Evolutionary conservation across 2,113 vertebrate genomes (phyloP).

Genomic region (Pedionomus torquatus): DNA sequence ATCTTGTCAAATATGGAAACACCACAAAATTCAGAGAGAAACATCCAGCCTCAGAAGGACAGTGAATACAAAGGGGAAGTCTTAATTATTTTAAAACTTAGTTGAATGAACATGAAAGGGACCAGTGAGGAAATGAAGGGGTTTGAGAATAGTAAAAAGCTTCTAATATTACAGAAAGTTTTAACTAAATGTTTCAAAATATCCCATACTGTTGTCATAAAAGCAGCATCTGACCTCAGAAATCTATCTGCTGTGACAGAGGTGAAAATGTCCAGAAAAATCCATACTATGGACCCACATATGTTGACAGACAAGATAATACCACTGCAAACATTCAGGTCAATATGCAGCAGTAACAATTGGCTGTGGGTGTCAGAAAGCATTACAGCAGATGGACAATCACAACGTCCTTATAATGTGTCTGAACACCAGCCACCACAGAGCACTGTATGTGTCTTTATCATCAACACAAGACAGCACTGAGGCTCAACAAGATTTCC

Average conservation of each 20-base stretch:
- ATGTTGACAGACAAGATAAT: background rate
- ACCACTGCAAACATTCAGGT: background rate
- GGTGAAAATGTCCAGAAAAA: background rate
- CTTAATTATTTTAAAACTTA: background rate
- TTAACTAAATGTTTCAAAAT: background rate
- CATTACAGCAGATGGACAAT: constrained; percentile 36
- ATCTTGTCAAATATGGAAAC: background rate
- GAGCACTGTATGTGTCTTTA: background rate
- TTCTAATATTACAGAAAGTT: background rate
- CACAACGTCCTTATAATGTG: constrained; percentile 30
- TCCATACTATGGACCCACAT: background rate
- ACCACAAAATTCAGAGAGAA: constrained; percentile 25
- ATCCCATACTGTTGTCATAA: background rate
- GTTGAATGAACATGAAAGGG: background rate
- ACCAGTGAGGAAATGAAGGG: background rate
- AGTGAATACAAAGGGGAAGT: background rate
- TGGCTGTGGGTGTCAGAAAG: constrained; percentile 50
- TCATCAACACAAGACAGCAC: background rate
- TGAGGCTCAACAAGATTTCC: background rate
- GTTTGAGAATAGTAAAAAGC: background rate
- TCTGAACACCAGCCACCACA: constrained; percentile 41
- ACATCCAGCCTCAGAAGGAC: constrained; percentile 29
- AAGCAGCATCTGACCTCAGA: background rate
- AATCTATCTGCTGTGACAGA: background rate
- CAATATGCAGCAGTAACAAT: constrained; percentile 33